Evolutionary conservation across 2,797 vertebrate species (phyloP), one percentile per base, ranked within the genome.

Genomic region (Hippoglossus hippoglossus): DNA sequence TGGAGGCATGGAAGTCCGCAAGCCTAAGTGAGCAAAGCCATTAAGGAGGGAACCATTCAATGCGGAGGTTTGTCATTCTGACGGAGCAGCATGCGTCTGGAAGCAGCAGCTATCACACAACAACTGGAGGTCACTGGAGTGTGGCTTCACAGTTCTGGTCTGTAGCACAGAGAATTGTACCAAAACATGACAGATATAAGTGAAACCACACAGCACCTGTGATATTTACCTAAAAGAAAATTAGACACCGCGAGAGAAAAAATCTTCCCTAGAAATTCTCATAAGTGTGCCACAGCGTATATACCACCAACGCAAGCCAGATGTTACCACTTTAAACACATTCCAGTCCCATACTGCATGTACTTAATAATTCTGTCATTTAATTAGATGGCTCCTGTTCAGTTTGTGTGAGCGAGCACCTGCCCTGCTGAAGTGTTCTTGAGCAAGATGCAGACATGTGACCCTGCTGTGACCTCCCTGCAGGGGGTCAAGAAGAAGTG

Each of bases 41-140:
- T 90, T 91, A 88, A 88, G 84, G 84, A 87, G 90, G 83, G 75
- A 91, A 88, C 87, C 67, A 80, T 89, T 92, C 87, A 85, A 90
- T 90, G 81, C 75, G 2, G 85, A 83, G 65, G 72, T 90, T 85
- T 91, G 83, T 90, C 87, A 89, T 87, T 59, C 71, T 82, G 87
- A 79, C 77, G 31, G 70, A 78, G 79, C 73, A n/a, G 65, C 18
- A 2, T 47, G 70, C 79, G 79, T 58, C 75, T 65, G 73, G 80
- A 58, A 64, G 36, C n/a, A 54, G 81, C 63, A 41, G 63, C 55
- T 73, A 59, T 5, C 76, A 54, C 59, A 66, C 39, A 22, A 73
- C 71, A 64, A 60, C 64, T 12, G 67, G 63, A 75, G 77, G 70
- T 72, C 80, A 77, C 67, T 19, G 36, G 31, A 67, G 41, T 63